Conservation (phyloP, 2,888 invertebrate genomes). For the Ornithoptera alexandrae region DNA sequence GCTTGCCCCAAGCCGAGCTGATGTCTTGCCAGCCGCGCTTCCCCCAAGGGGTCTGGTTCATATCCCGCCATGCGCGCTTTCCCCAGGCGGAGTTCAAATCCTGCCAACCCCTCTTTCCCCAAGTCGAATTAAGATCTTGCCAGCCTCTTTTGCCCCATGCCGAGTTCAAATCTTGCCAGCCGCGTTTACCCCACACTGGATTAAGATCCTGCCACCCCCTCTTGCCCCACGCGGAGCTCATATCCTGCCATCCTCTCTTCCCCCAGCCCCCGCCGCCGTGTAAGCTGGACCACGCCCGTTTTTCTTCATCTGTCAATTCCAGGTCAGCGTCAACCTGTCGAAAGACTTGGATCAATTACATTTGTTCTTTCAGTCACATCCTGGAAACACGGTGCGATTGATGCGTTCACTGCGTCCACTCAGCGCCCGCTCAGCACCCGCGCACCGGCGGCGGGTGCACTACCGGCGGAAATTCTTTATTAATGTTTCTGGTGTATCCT, state of each 20-base stretch:
- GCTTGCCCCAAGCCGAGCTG: no score
- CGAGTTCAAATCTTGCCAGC: constrained; percentile 72
- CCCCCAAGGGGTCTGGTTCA: constrained; percentile 56
- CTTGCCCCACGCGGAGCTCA: constrained; percentile 78
- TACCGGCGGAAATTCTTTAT: no score
- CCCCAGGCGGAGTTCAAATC: constrained; percentile 77
- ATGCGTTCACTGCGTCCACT: not conserved
- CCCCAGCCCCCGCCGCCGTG: constrained; percentile 81
- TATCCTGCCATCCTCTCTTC: constrained; percentile 76
- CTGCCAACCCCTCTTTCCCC: constrained; percentile 82
- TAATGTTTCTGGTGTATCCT: no score
- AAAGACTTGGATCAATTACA: not conserved
- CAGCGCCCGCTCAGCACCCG: not conserved
- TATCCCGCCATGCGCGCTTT: constrained; percentile 80
- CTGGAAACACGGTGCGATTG: not conserved
- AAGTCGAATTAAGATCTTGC: constrained; percentile 77
- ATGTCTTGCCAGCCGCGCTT: no score
- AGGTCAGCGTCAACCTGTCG: constrained; percentile 65
- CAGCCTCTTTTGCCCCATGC: constrained; percentile 82
- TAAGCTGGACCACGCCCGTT: constrained; percentile 81
- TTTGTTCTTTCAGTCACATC: not conserved
- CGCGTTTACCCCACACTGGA: constrained; percentile 76
- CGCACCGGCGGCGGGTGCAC: no score
- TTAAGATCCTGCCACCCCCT: constrained; percentile 81
- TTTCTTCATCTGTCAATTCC: constrained; percentile 78